Conservation (phyloP, 2,888 invertebrate species). For the Pandemis heparana region DNA sequence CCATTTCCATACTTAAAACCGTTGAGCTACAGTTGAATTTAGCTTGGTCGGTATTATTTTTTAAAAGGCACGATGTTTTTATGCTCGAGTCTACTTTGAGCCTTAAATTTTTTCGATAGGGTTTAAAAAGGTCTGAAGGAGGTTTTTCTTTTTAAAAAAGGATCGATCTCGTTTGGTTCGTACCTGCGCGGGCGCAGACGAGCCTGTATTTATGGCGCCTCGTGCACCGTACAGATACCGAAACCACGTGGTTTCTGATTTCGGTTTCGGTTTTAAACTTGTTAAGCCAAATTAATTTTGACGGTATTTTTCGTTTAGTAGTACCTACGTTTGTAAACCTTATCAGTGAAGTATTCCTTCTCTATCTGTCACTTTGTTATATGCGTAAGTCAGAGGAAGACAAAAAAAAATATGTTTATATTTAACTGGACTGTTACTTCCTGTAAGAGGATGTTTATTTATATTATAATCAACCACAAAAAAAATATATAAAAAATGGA, state of each 20-base stretch:
- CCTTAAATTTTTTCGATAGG: neutral
- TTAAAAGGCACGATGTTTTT: slow-evolving; percentile 5
- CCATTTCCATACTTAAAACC: slow-evolving; percentile 51
- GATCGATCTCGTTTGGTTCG: slow-evolving; percentile 83
- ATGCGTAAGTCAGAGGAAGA: too few species aligned
- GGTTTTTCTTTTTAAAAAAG: slow-evolving; percentile 71
- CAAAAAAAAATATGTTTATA: too few species aligned
- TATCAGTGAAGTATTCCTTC: too few species aligned
- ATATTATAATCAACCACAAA: too few species aligned
- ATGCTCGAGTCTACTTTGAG: neutral
- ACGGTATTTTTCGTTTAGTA: too few species aligned
- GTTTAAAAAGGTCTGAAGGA: neutral
- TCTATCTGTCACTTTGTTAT: too few species aligned
- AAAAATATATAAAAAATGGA: too few species aligned
- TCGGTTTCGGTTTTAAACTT: slow-evolving; percentile 68
- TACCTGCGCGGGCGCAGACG: slow-evolving; percentile 84
- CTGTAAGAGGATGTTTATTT: too few species aligned
- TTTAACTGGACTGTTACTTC: too few species aligned
- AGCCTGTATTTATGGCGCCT: slow-evolving; percentile 84
- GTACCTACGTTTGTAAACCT: too few species aligned
- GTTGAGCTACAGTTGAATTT: slow-evolving; percentile 57
- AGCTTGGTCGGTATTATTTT: slow-evolving; percentile 21
- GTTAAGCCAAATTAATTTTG: slow-evolving; percentile 62
- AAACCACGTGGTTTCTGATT: slow-evolving; percentile 74
- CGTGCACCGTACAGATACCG: slow-evolving; percentile 61